Conservation (phyloP, 1,140 invertebrate genomes). For the Papilio xuthus region DNA sequence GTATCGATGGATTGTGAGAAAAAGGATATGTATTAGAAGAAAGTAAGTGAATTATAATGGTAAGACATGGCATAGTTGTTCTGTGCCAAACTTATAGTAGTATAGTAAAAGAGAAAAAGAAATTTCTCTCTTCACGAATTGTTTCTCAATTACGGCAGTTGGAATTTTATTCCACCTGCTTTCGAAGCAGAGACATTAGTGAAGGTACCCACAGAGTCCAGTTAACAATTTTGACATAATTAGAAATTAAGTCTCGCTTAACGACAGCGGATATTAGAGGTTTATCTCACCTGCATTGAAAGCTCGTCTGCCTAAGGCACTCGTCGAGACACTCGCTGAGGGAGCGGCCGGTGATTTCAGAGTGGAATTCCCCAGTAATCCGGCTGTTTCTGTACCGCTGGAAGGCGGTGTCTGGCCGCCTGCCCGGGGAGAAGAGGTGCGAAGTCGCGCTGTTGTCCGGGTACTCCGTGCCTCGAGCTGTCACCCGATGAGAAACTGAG, state of each 20-base stretch:
- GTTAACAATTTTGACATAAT: too few relatives aligned
- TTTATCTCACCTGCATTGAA: conserved; percentile 86
- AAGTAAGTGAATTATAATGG: too few relatives aligned
- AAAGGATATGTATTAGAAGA: too few relatives aligned
- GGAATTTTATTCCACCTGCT: too few relatives aligned
- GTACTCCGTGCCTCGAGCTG: conserved; percentile 89
- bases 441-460: conserved; percentile 91
- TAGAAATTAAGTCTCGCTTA: not conserved
- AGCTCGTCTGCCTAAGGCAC: conserved; percentile 92
- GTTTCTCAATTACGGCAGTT: too few relatives aligned
- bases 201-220: too few relatives aligned
- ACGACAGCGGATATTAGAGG: not conserved
- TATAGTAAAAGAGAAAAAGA: too few relatives aligned
- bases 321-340: conserved; percentile 94
- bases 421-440: conserved; percentile 89
- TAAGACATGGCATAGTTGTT: too few relatives aligned
- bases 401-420: conserved; percentile 93
- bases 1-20: not conserved
- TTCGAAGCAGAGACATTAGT: too few relatives aligned
- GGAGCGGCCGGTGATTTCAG: conserved; percentile 92
- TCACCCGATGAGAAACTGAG: conserved; percentile 80
- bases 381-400: conserved; percentile 93
- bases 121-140: too few relatives aligned
- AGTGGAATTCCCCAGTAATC: conserved; percentile 92
- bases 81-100: too few relatives aligned